Evolutionary conservation across 2,113 vertebrate species (phyloP), one percentile per base, ranked within the genome.

Genomic region (Ivindomyrus marchei): DNA sequence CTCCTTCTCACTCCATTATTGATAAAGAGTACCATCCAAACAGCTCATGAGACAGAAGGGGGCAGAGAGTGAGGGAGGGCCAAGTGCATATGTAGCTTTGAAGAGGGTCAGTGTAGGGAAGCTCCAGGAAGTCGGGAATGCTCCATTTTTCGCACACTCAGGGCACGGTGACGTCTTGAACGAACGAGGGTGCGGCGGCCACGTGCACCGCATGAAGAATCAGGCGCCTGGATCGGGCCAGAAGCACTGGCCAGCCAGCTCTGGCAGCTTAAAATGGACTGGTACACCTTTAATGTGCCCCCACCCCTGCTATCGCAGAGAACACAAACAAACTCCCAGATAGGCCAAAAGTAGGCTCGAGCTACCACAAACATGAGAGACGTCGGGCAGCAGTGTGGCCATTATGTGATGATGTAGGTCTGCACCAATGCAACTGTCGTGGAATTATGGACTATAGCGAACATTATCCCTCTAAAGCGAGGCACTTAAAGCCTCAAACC

Each of bases 21-120:
- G 93, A 95, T 95, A 94, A 94, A 94, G 91, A 93, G 91, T 91
- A 95, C 93, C 93, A 95, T 95, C 93, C 92, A 94, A 93, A 94
- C 94, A 93, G 92, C 93, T 94, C 93, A 92, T 94, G 93, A 94
- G 94, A 93, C 91, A 90, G 87, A 90, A 93, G 89, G 56, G 88
- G 31, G 21, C n/a, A 52, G 87, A 53, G 31, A 36, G 36, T 31
- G 49, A 50, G 17, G 52, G 45, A 49, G 45, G 21, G 9, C 62
- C 62, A 66, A 66, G n/a, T 11, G n/a, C n/a, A 66, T 10, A 66
- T 66, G n/a, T 46, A 27, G 31, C 15, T 80, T 80, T 80, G 24
- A 27, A 27, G 45, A 42, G 89, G 19, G 85, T 42, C 74, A 80
- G 74, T 50, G 84, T 50, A 4, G 46, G 45, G 84, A 86, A 27